Evolutionary conservation across 2,797 vertebrate species (phyloP).

Genomic region (Phrynocephalus forsythii): DNA sequence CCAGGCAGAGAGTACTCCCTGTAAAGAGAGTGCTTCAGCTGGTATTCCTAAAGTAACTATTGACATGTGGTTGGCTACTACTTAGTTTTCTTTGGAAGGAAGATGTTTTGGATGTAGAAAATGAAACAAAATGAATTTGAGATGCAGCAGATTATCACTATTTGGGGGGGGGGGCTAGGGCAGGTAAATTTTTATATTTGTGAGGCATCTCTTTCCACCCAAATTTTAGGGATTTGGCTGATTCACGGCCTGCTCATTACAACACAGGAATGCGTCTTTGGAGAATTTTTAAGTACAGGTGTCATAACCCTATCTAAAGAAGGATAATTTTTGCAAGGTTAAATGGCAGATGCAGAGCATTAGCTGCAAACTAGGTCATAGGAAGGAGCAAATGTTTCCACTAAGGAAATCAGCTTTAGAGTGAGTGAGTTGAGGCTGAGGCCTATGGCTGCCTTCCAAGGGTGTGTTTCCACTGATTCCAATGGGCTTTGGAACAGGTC

Average conservation of each 20-base stretch:
- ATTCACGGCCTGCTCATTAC: background rate
- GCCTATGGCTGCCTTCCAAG: conserved; percentile 25
- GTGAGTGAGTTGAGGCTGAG: background rate
- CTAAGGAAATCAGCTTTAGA: background rate
- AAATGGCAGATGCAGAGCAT: background rate
- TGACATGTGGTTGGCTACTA: background rate
- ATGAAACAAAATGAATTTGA: background rate
- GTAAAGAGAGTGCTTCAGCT: background rate
- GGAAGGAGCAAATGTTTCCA: background rate
- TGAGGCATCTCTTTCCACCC: background rate
- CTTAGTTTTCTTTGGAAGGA: background rate
- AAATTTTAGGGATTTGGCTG: background rate
- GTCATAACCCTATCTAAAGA: background rate
- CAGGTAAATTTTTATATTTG: background rate
- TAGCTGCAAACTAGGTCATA: background rate
- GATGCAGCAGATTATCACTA: background rate
- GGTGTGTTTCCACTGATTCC: conserved; percentile 12
- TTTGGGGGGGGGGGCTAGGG: background rate
- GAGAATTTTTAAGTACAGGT: background rate
- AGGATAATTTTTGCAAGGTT: background rate
- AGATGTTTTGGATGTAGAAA: background rate
- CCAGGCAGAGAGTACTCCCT: background rate
- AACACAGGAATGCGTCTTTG: background rate
- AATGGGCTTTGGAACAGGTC: conserved; percentile 10
- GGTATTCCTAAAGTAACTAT: background rate